Evolutionary conservation across 1,140 invertebrate species (phyloP).

Genomic region (Globodera rostochiensis): DNA sequence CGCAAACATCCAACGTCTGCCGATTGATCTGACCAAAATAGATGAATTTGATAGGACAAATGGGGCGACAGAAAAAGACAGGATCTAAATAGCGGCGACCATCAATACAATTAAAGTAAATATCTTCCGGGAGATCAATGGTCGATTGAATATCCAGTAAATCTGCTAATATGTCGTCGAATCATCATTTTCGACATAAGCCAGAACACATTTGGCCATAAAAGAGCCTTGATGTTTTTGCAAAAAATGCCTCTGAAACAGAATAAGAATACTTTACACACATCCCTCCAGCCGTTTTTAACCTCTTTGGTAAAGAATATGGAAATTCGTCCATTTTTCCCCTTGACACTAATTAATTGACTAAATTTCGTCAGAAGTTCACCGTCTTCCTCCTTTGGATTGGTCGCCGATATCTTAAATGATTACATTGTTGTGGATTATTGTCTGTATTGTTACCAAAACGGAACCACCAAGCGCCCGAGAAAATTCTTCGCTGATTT

Average conservation of each 20-base stretch:
- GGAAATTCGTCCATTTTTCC: neutral
- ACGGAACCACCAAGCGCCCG: neutral
- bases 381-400: neutral
- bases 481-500: conserved; percentile 38
- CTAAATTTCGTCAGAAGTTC: neutral
- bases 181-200: neutral
- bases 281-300: no score
- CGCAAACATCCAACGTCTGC: no score
- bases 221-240: neutral
- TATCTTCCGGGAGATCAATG: no score
- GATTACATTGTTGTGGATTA: neutral
- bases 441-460: neutral
- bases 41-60: no score
- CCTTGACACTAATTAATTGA: neutral
- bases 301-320: neutral
- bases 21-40: no score
- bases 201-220: neutral
- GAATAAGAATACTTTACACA: neutral
- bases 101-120: no score
- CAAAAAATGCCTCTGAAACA: neutral
- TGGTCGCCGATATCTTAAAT: neutral
- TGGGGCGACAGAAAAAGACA: no score
- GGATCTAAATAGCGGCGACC: no score
- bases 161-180: no score
- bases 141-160: no score